Evolutionary conservation across 2,113 vertebrate genomes (phyloP).

Genomic region (Spermophilus dauricus): DNA sequence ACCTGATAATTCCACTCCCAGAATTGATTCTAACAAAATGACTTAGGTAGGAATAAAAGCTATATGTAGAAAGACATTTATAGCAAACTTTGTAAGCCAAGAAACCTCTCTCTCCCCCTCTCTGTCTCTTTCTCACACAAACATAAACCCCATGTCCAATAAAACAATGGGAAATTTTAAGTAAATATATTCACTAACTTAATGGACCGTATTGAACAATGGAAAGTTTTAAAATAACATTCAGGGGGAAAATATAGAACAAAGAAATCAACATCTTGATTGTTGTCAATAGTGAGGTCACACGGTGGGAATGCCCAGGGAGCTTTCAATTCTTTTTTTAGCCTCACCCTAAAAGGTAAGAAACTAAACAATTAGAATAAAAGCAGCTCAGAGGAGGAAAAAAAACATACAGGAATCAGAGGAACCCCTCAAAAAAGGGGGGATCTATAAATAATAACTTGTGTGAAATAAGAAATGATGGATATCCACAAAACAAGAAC

Average conservation of each 20-base stretch:
- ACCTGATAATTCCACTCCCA: not conserved
- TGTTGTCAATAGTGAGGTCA: not conserved
- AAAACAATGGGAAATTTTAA: not conserved
- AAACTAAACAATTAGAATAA: not conserved
- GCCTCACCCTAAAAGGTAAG: not conserved
- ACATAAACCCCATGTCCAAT: not conserved
- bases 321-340: not conserved
- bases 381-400: not conserved
- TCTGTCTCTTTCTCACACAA: too few relatives aligned
- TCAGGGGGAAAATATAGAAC: not conserved
- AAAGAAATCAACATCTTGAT: not conserved
- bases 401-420: not conserved
- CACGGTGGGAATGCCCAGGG: not conserved
- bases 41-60: not conserved
- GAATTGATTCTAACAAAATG: conserved; percentile 37
- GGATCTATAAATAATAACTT: not conserved
- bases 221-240: not conserved
- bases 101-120: too few relatives aligned
- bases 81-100: not conserved
- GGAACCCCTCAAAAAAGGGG: not conserved
- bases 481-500: not conserved
- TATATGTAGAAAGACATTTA: not conserved
- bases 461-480: not conserved
- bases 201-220: not conserved
- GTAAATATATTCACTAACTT: not conserved